Evolutionary conservation across 2,888 invertebrate genomes (phyloP), one percentile per base, ranked within the genome.

Genomic region (Flexamia atlantica): DNA sequence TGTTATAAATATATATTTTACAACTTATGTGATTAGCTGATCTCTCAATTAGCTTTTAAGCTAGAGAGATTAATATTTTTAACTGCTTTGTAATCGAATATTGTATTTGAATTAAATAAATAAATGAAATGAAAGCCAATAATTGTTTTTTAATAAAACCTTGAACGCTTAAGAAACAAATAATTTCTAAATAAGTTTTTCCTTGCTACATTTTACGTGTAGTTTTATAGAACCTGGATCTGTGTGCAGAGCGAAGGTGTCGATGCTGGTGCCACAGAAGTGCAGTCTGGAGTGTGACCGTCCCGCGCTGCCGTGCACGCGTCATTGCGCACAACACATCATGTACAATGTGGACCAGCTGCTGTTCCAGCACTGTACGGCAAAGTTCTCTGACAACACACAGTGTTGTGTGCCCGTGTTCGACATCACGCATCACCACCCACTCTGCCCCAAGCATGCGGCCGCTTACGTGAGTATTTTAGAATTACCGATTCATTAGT

Each of bases 361-460:
- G 87, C 90, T 97, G 86, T 96, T 95, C 90, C 94, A 94, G 89
- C 94, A 95, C 88, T 96, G 96, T 90, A 95, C 95, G 85, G 95
- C 95, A 85, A 95, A 95, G 90, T 95, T 95, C 90, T 92, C 94
- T 84, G 95, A 96, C 90, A 94, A 95, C 88, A 94, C 95, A 42
- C 95, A 95, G 89, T 96, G 96, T 90, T 94, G 95, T 88, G 92
- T 94, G 86, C 95, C 96, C 68, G 95, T 95, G 76, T 95, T 96
- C 88, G 95, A 96, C 90, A 93, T 95, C 85, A 92, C 92, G 74
- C 95, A 95, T 89, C 95, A 97, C 89, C 92, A 97, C 89, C 97
- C 98, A 72, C 92, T 98, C 9, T 98, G 98, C 89, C 92, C 94
- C 9, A 96, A 96, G 88, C 98, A 98, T 90, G 95, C 95, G 0